Percentiles rank a stretch among this genome's conserved stretches.
Evolutionary conservation across 2,888 invertebrate genomes (phyloP).

Genomic region (Athrips mouffetella): DNA sequence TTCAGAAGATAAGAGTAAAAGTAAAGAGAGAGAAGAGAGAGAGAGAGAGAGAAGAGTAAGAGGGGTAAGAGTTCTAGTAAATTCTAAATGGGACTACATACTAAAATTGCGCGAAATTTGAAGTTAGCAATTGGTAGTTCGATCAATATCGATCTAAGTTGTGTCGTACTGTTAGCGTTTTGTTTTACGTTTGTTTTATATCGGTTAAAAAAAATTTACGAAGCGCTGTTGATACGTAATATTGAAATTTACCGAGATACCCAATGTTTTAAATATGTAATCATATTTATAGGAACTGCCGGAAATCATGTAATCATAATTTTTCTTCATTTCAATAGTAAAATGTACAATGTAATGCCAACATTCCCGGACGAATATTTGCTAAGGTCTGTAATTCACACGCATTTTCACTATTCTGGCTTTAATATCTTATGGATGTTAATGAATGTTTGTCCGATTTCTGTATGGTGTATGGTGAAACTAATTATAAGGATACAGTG

Average conservation of each 20-base stretch:
- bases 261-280: background rate
- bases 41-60: too few species aligned
- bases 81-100: too few species aligned
- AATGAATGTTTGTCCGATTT: constrained; percentile 34
- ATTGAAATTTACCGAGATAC: background rate
- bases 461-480: constrained; percentile 24
- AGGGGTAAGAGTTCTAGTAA: too few species aligned
- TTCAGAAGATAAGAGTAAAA: too few species aligned
- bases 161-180: too few species aligned
- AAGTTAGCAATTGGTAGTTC: too few species aligned
- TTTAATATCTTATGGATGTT: constrained; percentile 48
- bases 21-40: too few species aligned
- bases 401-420: constrained; percentile 61
- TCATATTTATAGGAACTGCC: constrained; percentile 33
- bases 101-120: too few species aligned
- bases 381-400: constrained; percentile 39
- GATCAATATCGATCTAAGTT: too few species aligned
- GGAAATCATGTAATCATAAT: constrained; percentile 19
- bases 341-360: constrained; percentile 39
- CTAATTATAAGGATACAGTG: constrained; percentile 49
- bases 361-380: constrained; percentile 43
- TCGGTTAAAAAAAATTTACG: background rate
- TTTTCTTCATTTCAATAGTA: constrained; percentile 23
- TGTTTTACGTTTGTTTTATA: background rate
- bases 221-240: background rate